Evolutionary conservation across 2,888 invertebrate genomes (phyloP).

Genomic region (Eumacrocentrus americanus): DNA sequence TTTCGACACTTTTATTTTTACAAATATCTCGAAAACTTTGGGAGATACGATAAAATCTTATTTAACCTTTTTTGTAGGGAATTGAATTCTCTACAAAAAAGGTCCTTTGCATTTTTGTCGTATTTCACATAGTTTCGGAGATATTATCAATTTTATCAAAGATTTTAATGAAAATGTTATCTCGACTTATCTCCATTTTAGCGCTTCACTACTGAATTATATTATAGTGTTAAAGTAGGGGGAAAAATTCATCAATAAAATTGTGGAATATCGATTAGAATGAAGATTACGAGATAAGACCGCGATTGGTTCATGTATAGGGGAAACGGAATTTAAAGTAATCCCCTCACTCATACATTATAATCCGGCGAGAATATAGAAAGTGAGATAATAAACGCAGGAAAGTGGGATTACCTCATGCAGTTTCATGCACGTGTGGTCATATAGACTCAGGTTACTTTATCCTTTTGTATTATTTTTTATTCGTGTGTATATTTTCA

Average conservation of each 20-base stretch:
- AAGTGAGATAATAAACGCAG: neutral
- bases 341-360: neutral
- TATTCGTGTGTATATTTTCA: no score
- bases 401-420: slow-evolving; percentile 2
- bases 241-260: neutral
- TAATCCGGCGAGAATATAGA: neutral
- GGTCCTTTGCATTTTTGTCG: no score
- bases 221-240: neutral
- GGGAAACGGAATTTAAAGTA: neutral
- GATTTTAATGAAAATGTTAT: neutral
- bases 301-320: neutral
- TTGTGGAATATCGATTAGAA: neutral
- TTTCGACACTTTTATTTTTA: no score
- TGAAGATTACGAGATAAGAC: neutral
- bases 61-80: no score
- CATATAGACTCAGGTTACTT: no score
- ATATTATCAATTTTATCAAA: no score
- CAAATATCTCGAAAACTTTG: no score
- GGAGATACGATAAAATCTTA: no score
- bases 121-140: no score
- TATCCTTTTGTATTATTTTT: no score
- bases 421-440: no score
- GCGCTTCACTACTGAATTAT: neutral
- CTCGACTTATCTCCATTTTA: neutral
- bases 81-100: no score